These are phyloP conservation scores for Eupithecia centaureata DNA, from an alignment of 2,888 invertebrate species.

Conservation along the genomic window DNA sequence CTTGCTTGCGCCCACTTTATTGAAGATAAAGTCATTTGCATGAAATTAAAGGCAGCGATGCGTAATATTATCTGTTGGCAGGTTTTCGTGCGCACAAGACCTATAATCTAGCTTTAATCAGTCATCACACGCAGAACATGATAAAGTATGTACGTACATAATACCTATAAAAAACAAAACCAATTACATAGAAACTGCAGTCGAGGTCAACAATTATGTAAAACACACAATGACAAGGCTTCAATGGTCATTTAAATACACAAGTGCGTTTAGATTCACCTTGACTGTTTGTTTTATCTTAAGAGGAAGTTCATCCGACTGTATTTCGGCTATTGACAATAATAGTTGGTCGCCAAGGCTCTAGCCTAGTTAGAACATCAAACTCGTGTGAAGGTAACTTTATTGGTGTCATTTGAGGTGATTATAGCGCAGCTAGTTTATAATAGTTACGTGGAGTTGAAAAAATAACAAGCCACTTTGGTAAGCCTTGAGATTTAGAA, in stretches of 20 bases:
- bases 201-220: conserved; percentile 70
- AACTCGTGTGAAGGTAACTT: conserved; percentile 29
- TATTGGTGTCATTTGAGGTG: conserved; percentile 24
- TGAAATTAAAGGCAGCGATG: conserved; percentile 10
- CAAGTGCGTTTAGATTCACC: conserved; percentile 63
- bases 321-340: conserved; percentile 64
- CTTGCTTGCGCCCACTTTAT: conserved; percentile 13
- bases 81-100: conserved; percentile 19
- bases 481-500: neutral
- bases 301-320: conserved; percentile 70
- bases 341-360: conserved; percentile 52
- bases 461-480: conserved; percentile 6
- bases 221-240: conserved; percentile 72
- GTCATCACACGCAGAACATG: conserved; percentile 33
- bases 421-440: conserved; percentile 7
- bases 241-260: conserved; percentile 61
- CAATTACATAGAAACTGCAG: conserved; percentile 59
- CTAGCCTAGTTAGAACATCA: conserved; percentile 36
- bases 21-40: conserved; percentile 22
- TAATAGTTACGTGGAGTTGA: conserved; percentile 3
- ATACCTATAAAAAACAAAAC: conserved; percentile 36
- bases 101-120: conserved; percentile 25
- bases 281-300: conserved; percentile 68
- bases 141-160: conserved; percentile 32
- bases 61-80: conserved; percentile 9